These are phyloP conservation scores for Chamaea fasciata DNA, from an alignment of 2,113 vertebrate genomes.

Conservation along the genomic window DNA sequence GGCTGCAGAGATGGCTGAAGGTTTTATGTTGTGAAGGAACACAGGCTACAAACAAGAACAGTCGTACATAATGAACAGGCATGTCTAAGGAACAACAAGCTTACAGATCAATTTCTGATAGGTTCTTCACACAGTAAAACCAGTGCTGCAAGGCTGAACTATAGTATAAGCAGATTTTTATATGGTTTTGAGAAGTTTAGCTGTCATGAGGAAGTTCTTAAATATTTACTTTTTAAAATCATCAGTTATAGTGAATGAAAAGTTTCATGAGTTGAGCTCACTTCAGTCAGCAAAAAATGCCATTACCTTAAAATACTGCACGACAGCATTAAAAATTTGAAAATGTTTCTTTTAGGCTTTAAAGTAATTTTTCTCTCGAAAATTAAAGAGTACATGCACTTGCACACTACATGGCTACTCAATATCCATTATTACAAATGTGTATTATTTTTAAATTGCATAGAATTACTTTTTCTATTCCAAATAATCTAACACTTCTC, in stretches of 20 bases:
- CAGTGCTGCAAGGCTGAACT: background rate
- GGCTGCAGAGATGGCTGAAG: background rate
- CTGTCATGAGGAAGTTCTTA: background rate
- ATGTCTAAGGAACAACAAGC: background rate
- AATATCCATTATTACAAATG: background rate
- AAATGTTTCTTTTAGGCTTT: background rate
- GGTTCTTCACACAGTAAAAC: background rate
- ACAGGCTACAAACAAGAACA: background rate
- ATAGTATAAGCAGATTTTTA: background rate
- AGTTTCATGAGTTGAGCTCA: background rate
- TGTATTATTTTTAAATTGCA: background rate
- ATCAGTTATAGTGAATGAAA: background rate
- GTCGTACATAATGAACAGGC: background rate
- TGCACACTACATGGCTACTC: background rate
- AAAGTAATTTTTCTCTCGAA: background rate
- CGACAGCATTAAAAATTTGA: background rate
- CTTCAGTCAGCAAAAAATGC: background rate
- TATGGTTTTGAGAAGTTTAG: background rate
- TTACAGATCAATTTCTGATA: background rate
- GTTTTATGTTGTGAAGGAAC: background rate
- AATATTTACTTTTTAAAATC: background rate
- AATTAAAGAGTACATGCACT: background rate
- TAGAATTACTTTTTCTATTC: background rate
- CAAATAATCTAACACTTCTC: background rate
- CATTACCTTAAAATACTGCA: background rate